Percentiles rank a stretch among this genome's conserved stretches.
Conservation (phyloP, 64 coral and sea anemone genomes). For the Astreopora myriophthalma region DNA sequence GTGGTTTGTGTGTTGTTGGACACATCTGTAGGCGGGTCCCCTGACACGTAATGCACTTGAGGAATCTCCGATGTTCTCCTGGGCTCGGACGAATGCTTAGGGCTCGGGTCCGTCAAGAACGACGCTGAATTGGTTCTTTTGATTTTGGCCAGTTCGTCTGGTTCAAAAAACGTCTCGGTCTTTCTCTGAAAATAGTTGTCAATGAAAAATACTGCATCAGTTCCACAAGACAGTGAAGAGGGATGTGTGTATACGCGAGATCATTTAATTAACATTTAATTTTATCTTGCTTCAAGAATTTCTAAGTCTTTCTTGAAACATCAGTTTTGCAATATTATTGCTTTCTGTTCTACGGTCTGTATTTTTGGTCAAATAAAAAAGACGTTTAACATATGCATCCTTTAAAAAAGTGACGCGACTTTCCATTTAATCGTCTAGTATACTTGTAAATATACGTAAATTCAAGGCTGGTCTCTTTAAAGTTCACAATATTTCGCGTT, state of each 20-base stretch:
- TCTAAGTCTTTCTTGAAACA: too few species aligned
- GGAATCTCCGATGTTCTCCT: not conserved
- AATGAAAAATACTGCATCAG: not conserved
- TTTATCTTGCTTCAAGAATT: too few species aligned
- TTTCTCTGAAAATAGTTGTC: constrained; percentile 8
- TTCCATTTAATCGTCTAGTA: too few species aligned
- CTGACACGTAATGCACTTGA: not conserved
- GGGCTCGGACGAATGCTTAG: not conserved
- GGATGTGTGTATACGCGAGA: not conserved
- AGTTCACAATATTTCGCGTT: too few species aligned
- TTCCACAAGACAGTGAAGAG: not conserved
- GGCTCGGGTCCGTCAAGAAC: not conserved
- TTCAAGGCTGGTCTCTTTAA: too few species aligned
- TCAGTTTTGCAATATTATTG: too few species aligned
- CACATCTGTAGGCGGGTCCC: not conserved
- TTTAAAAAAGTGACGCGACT: too few species aligned
- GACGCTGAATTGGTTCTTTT: not conserved
- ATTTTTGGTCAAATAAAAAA: too few species aligned
- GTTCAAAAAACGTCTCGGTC: constrained; percentile 16
- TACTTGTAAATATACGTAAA: too few species aligned
- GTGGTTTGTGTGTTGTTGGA: not conserved
- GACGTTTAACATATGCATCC: too few species aligned
- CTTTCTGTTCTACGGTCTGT: too few species aligned
- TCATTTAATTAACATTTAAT: too few species aligned
- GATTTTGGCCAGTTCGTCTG: not conserved